Base-by-base conservation (phyloP, 2,797 vertebrate genomes). In the Gymnopithys bicolor region DNA sequence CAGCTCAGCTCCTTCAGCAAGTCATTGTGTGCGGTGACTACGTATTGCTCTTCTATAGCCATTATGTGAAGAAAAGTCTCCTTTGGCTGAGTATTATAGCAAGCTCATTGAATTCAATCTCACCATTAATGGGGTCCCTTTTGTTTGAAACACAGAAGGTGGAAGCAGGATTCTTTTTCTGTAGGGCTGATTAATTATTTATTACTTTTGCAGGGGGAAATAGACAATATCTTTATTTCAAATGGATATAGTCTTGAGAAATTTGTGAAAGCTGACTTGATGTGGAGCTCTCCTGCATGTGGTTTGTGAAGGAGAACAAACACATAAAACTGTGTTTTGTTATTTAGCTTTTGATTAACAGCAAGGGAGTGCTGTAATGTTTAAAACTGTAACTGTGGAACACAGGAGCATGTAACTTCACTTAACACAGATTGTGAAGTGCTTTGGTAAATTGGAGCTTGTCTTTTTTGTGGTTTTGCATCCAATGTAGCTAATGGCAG, bases 401-500 rank as follows among this genome's bases (percentile, higher is more conserved):
- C 15, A 33, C n/a, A 48, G 70, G 15, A 75, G 33, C 51, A 43
- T 2, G 1, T 41, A 77, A 52, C 19, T 74, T 83, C 30, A 32
- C 21, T 63, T 55, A 80, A 73, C 27, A 46, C 10, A 45, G 32
- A 32, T 75, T 49, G 27, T 32, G 6, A 43, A 79, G 60, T 60
- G 45, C 22, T 88, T 76, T 69, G 70, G 24, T 86, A 69, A 86
- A 45, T 45, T 66, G 25, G 52, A 75, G 27, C 19, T 80, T 60
- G 59, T 64, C 63, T 95, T 74, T 64, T 63, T 80, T 89, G 39
- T 87, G 83, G 5, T 4, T 27, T 9, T 93, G n/a, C 71, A 37
- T 76, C 52, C 75, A 33, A 77, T 82, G 15, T 90, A 99, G 99
- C 96, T 99, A 56, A 96, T 95, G 90, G 97, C 98, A 1, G 99